Conservation (phyloP, 1,140 invertebrate species). For the Drosophila neocordata region DNA sequence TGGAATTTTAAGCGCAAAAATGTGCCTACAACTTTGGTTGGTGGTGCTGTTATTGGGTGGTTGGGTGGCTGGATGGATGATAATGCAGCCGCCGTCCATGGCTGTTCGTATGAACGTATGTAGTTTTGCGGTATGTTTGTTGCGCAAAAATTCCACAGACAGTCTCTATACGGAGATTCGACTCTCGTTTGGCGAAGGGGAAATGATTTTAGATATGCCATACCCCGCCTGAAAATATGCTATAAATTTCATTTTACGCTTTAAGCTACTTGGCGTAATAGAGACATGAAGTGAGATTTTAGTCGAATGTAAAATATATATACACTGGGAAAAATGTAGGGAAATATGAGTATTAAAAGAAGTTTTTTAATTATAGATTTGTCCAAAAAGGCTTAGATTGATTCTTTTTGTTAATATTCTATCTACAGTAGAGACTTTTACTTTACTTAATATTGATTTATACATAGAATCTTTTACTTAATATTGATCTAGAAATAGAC, state of each 20-base stretch:
- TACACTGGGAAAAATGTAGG: no score
- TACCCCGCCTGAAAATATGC: slow-evolving; percentile 34
- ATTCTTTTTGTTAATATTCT: no score
- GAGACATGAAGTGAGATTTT: background rate
- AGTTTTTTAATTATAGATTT: no score
- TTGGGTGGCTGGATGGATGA: no score
- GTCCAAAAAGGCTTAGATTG: no score
- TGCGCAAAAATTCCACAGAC: slow-evolving; percentile 12
- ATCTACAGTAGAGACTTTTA: no score
- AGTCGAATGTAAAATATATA: background rate
- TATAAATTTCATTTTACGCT: slow-evolving; percentile 28
- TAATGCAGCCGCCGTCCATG: no score
- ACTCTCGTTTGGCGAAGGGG: slow-evolving; percentile 4
- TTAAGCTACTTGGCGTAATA: background rate
- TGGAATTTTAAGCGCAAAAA: slow-evolving; percentile 11
- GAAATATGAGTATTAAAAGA: no score
- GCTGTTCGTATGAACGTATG: background rate
- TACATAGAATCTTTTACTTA: no score
- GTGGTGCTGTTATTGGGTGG: background rate
- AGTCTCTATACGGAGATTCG: background rate
- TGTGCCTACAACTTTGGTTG: slow-evolving; percentile 2
- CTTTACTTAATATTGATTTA: no score
- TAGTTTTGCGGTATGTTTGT: background rate
- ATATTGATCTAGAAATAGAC: no score
- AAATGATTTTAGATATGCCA: slow-evolving; percentile 27